Evolutionary conservation across 1,140 invertebrate species (phyloP), one percentile per base, ranked within the genome.

Genomic region (Pararge aegeria): DNA sequence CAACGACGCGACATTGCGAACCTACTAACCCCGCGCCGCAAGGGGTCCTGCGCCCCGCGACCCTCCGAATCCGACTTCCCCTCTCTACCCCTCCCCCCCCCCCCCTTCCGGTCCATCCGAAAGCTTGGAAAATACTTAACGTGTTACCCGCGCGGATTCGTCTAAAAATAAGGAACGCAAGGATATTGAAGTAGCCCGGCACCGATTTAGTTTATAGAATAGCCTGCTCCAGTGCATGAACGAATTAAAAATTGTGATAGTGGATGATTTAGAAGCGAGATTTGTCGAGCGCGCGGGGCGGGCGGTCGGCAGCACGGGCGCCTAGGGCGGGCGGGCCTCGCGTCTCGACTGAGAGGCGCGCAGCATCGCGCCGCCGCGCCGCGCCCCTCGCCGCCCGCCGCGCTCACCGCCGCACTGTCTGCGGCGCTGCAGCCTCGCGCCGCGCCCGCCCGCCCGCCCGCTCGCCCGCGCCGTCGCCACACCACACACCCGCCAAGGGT

Each of bases 321-420:
- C 80, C 81, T 78, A 80, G 77, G 80, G 81, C 81, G 81, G 78
- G 83, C 83, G 78, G 78, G 73, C 68, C 83, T 85, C 90, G 80
- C 87, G 80, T 85, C 85, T 89, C 84, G 82, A 89, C 87, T 84
- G 81, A 89, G 86, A 89, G 85, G 85, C 87, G 83, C 87, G 87
- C 90, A 88, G 84, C 82, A 88, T 89, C 81, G 84, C 80, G 77
- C 66, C 78, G 80, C 70, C 71, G 75, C 85, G 80, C 75, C 76
- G 77, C 71, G 73, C 69, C 78, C 66, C 66, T 52, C 71, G 60
- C 46, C 63, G 55, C 68, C 62, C 66, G 63, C 68, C 82, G 62
- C 69, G 70, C 66, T 70, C 66, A 71, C 71, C 66, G 80, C 75
- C 77, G 80, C 75, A 82, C 77, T 83, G 78, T 78, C 80, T 83